A percentile compares a stretch with the other conserved stretches of the same genome.
Evolutionary conservation across 2,797 vertebrate genomes (phyloP).

Genomic region (Labroides dimidiatus): DNA sequence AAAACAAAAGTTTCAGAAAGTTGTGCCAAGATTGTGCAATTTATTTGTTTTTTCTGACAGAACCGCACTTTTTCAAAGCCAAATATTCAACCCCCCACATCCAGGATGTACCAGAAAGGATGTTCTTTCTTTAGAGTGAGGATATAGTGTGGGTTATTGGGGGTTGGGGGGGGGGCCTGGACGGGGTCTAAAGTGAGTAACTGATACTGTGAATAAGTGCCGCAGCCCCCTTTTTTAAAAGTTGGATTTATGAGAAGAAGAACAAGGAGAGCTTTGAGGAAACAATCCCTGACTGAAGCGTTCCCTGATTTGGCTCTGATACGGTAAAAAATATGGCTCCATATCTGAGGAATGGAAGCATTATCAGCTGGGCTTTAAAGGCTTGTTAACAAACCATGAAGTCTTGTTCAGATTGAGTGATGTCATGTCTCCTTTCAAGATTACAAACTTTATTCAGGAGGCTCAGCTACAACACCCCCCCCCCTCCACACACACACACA

Average conservation of each 20-base stretch:
- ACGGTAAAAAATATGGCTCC: neutral
- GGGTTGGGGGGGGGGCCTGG: conserved; percentile 40
- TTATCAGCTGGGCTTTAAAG: neutral
- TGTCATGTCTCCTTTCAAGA: conserved; percentile 64
- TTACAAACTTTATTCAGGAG: conserved; percentile 55
- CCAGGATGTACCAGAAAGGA: conserved; percentile 54
- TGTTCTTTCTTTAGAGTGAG: conserved; percentile 53
- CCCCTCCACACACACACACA: too few species aligned
- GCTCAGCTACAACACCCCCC: too few species aligned
- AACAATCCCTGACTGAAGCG: conserved; percentile 10
- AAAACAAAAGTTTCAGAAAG: neutral
- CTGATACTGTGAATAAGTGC: conserved; percentile 50
- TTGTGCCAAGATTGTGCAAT: neutral
- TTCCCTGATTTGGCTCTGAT: neutral
- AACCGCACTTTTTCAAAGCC: neutral
- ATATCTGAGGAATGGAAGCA: neutral
- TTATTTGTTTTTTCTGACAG: neutral
- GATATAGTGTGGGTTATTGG: conserved; percentile 46
- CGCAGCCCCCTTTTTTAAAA: conserved; percentile 20
- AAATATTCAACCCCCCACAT: conserved; percentile 30
- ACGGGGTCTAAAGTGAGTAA: conserved; percentile 44
- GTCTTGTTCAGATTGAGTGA: conserved; percentile 52
- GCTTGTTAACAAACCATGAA: conserved; percentile 15
- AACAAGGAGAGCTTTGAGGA: conserved; percentile 61
- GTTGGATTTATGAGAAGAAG: conserved; percentile 41